These are phyloP conservation scores for Drosophila kanapiae DNA, from an alignment of 1,140 invertebrate genomes.

Conservation along the genomic window DNA sequence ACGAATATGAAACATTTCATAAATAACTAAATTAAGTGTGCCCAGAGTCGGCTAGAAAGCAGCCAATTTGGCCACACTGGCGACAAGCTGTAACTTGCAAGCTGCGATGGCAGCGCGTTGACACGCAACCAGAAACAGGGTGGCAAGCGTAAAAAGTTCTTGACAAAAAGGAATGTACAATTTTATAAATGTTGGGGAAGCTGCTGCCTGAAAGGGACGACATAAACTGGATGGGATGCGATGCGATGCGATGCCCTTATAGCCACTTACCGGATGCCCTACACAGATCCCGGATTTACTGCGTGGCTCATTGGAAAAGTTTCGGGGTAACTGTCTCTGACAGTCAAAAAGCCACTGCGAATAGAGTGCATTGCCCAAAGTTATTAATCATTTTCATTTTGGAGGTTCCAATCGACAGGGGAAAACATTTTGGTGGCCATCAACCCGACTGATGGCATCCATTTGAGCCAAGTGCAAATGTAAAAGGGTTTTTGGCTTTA, in stretches of 20 bases:
- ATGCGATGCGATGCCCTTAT: slow-evolving; percentile 27
- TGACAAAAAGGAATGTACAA: slow-evolving; percentile 51
- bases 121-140: slow-evolving; percentile 46
- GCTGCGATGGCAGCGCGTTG: slow-evolving; percentile 35
- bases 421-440: slow-evolving; percentile 18
- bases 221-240: slow-evolving; percentile 17
- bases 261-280: slow-evolving; percentile 53
- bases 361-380: slow-evolving; percentile 19
- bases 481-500: neutral
- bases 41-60: slow-evolving; percentile 2
- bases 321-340: slow-evolving; percentile 35
- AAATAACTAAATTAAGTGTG: neutral
- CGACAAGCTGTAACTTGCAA: neutral
- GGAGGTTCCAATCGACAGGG: slow-evolving; percentile 4
- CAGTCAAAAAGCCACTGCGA: slow-evolving; percentile 12
- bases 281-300: slow-evolving; percentile 26
- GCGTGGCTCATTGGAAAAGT: slow-evolving; percentile 29
- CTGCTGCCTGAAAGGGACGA: slow-evolving; percentile 19
- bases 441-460: slow-evolving; percentile 2
- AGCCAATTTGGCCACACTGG: neutral
- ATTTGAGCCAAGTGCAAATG: slow-evolving; percentile 17
- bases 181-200: slow-evolving; percentile 46
- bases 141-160: slow-evolving; percentile 51
- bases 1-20: neutral
- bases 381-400: slow-evolving; percentile 48